A percentile compares a stretch with the other conserved stretches of the same genome.
Evolutionary conservation across 2,797 vertebrate genomes (phyloP).

Genomic region (Manis javanica): DNA sequence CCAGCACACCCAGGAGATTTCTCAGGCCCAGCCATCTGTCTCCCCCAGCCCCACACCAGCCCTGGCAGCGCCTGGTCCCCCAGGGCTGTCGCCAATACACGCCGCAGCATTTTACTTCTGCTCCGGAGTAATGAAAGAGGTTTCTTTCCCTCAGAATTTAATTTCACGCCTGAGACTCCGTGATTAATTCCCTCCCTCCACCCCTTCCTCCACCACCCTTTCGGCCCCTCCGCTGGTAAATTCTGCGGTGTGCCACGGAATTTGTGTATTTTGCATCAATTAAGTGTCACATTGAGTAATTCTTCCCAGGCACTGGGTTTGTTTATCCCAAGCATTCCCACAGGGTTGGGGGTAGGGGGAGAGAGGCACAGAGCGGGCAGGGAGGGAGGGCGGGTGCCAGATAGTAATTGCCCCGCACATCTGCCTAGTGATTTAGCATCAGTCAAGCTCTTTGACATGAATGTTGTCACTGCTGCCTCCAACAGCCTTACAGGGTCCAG

Average conservation of each 20-base stretch:
- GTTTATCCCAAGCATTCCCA: constrained; percentile 67
- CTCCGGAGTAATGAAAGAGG: constrained; percentile 83
- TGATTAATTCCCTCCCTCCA: constrained; percentile 85
- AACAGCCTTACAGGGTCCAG: too few species aligned
- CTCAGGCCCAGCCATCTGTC: neutral
- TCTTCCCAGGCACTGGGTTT: constrained; percentile 72
- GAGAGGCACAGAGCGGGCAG: neutral
- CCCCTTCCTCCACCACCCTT: constrained; percentile 72
- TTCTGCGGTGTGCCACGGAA: constrained; percentile 83
- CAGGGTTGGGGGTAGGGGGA: neutral
- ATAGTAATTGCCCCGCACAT: neutral
- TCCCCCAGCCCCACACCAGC: rapidly evolving
- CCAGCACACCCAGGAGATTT: neutral
- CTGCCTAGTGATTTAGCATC: neutral
- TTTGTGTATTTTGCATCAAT: constrained; percentile 87
- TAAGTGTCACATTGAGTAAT: constrained; percentile 86
- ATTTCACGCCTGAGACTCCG: constrained; percentile 87
- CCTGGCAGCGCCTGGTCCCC: constrained; percentile 47
- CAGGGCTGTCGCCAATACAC: constrained; percentile 68
- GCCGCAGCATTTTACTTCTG: constrained; percentile 78
- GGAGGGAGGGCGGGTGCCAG: neutral
- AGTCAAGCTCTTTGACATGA: neutral
- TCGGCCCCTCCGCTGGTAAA: constrained; percentile 84
- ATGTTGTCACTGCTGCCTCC: neutral
- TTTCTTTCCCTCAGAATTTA: constrained; percentile 87